Evolutionary conservation across 1,140 invertebrate species (phyloP), one percentile per base, ranked within the genome.

Genomic region (Drosophila teissieri): DNA sequence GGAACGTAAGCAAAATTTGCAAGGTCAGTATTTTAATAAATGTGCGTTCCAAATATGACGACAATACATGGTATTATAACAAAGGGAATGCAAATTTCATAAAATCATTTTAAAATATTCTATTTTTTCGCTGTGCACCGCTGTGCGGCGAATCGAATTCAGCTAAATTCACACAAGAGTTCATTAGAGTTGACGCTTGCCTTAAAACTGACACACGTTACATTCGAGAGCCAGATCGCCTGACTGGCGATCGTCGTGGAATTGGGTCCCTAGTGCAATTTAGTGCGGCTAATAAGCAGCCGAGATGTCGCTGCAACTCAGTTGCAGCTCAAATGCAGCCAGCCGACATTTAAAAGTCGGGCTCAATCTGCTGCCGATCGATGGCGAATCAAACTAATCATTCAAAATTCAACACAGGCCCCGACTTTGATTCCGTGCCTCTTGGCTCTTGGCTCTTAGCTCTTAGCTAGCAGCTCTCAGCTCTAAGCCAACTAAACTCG

Each of bases 181-280:
- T 91, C 89, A 91, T 91, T 91, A 91, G 90, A 85, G 89, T 91
- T 91, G 89, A 91, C 89, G 89, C 89, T 89, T 91, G 80, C 74
- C 84, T 89, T 91, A 85, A 91, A 91, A 91, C 85, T 91, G 89
- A 91, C 89, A 91, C 81, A 91, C 84, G 89, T 91, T 89, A 89
- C 84, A 90, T 89, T 89, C 64, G 78, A 80, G n/a, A 19, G 19
- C 19, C 19, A 19, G 19, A 19, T 19, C 19, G 60, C 72, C 53
- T 63, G 73, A 68, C 74, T 76, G 53, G 22, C 53, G 63, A 45
- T 81, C 55, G 58, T 75, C 48, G 53, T 62, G 54, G 54, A 76
- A 62, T 91, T 91, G 88, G 89, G 84, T 91, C 83, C 88, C 89
- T 89, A 80, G 88, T 91, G 88, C 84, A 89, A 89, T 89, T 89